A percentile compares a stretch with the other conserved stretches of the same genome.
These are phyloP conservation scores for Nemapogon koenigi DNA, from an alignment of 2,888 invertebrate genomes.

Conservation along the genomic window DNA sequence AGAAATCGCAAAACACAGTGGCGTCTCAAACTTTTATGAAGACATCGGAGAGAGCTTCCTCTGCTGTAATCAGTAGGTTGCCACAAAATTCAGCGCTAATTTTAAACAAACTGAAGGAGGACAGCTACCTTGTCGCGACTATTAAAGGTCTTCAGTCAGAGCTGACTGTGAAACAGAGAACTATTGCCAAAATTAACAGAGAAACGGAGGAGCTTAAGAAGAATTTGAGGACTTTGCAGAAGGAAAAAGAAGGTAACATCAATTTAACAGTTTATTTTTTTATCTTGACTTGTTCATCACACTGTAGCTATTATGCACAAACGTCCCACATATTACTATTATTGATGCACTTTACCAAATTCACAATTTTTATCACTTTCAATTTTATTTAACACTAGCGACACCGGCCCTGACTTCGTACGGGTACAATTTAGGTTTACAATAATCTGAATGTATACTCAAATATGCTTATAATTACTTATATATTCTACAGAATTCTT, in stretches of 20 bases:
- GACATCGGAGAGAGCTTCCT: constrained; percentile 37
- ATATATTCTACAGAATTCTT: too few relatives aligned
- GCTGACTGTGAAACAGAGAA: constrained; percentile 75
- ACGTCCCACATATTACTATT: too few relatives aligned
- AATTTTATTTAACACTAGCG: too few relatives aligned
- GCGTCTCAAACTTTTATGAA: constrained; percentile 38
- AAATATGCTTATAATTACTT: too few relatives aligned
- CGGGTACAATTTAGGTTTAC: too few relatives aligned
- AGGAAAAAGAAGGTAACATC: constrained; percentile 74
- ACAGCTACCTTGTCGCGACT: constrained; percentile 78
- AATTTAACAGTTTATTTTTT: too few relatives aligned
- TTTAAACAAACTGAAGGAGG: constrained; percentile 68
- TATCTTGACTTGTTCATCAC: too few relatives aligned
- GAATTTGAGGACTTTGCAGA: constrained; percentile 77
- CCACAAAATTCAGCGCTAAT: constrained; percentile 61
- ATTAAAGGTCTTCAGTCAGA: constrained; percentile 81
- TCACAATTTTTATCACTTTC: too few relatives aligned
- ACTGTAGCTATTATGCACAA: too few relatives aligned
- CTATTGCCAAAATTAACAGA: constrained; percentile 72
- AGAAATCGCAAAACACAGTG: constrained; percentile 28
- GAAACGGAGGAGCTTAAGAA: constrained; percentile 79
- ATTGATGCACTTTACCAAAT: too few relatives aligned
- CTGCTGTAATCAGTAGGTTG: constrained; percentile 56
- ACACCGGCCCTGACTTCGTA: too few relatives aligned
- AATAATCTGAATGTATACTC: too few relatives aligned